Evolutionary conservation across 1,140 invertebrate genomes (phyloP).

Genomic region (Nephila pilipes): DNA sequence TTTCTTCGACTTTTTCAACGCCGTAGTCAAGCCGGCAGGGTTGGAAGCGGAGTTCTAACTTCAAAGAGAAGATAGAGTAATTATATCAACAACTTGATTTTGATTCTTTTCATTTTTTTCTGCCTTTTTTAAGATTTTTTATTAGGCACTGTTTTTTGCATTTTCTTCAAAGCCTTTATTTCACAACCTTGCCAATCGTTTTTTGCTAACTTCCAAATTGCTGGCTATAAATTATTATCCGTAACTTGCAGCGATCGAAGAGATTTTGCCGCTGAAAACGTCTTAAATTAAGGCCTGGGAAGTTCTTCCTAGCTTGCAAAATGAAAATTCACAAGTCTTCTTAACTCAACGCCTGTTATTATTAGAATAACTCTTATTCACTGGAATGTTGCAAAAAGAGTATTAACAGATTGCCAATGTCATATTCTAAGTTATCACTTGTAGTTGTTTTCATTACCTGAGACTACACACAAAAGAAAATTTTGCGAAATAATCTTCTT

Average conservation of each 20-base stretch:
- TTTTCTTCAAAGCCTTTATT: slow-evolving; percentile 53
- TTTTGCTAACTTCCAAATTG: slow-evolving; percentile 42
- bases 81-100: slow-evolving; percentile 77
- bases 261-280: slow-evolving; percentile 34
- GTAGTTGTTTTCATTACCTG: too few relatives aligned
- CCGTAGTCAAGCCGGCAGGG: slow-evolving; percentile 76
- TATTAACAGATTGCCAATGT: too few relatives aligned
- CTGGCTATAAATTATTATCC: slow-evolving; percentile 33
- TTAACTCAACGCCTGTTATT: too few relatives aligned
- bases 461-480: too few relatives aligned
- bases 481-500: too few relatives aligned
- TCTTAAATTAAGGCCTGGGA: too few relatives aligned
- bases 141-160: slow-evolving; percentile 71
- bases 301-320: too few relatives aligned
- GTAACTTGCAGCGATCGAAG: neutral
- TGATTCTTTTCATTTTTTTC: slow-evolving; percentile 72
- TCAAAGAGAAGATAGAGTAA: slow-evolving; percentile 91
- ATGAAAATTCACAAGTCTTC: too few relatives aligned
- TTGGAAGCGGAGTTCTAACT: slow-evolving; percentile 96
- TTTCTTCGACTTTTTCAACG: slow-evolving; percentile 75
- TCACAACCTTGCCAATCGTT: slow-evolving; percentile 23
- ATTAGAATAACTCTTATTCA: too few relatives aligned
- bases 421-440: too few relatives aligned
- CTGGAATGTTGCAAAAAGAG: too few relatives aligned
- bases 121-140: slow-evolving; percentile 59